Evolutionary conservation across 2,113 vertebrate species (phyloP), one percentile per base, ranked within the genome.

Genomic region (Oreotrochilus melanogaster): DNA sequence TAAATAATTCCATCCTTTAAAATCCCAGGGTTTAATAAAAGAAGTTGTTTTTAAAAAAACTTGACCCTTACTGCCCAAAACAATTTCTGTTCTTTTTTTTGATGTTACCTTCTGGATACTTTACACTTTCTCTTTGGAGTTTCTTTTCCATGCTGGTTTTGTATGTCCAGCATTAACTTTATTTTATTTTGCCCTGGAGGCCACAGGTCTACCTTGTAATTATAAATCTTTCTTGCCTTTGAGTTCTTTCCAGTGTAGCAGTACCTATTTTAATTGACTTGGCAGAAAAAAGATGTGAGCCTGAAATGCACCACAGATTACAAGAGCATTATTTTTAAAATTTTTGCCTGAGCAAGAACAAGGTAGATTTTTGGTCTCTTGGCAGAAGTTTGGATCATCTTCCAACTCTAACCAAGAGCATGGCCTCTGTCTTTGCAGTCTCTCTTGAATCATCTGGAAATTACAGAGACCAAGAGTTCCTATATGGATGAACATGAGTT

Each of bases 221-320:
- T 86, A 25, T 21, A 81, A 91, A 76, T 71, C 65, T 87, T 95
- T 78, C 51, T 78, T 93, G 86, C 65, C 24, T 80, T 75, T 93
- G 79, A 95, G 35, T 61, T 71, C 60, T 89, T 78, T 95, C 94
- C 92, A 95, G 2, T 31, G 57, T 48, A 88, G 48, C 48, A 86
- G 35, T 48, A 83, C 56, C 69, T 84, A 71, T 80, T 93, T 92
- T 93, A 94, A 93, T 96, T 91, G 95, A 71, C 72, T 96, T 96
- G 95, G 89, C 95, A 84, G 69, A 71, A 72, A 60, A 86, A 89
- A 60, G 14, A 64, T 86, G 65, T 31, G 43, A 91, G 69, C 37
- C 39, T 86, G 61, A 78, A 86, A 78, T 35, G 72, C 69, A 67
- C 51, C 43, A 45, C 4, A 51, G 75, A 74, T 80, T 86, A 81